Percentiles rank a stretch among this genome's conserved stretches.
Conservation (phyloP, 2,888 invertebrate genomes). For the Myathropa florea region DNA sequence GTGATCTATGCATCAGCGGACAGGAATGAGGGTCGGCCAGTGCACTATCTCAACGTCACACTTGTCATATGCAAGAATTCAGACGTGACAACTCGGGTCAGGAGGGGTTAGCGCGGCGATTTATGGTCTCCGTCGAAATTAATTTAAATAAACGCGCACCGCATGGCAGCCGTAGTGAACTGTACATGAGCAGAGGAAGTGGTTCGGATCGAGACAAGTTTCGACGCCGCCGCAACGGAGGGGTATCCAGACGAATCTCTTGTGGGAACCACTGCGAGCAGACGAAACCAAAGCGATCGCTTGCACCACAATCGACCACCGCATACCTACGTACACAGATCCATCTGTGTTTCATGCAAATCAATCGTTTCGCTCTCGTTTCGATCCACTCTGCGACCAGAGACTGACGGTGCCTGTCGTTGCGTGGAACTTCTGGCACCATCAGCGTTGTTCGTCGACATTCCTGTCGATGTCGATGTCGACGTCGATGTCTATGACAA, state of each 20-base stretch:
- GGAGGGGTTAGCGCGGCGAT: constrained; percentile 21
- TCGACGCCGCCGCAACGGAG: background rate
- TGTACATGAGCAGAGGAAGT: constrained; percentile 18
- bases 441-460: constrained; percentile 57
- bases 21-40: constrained; percentile 25
- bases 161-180: background rate
- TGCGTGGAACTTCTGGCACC: constrained; percentile 69
- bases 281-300: constrained; percentile 1
- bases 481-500: constrained; percentile 27
- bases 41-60: background rate
- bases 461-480: constrained; percentile 21
- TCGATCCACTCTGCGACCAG: background rate
- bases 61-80: constrained; percentile 13
- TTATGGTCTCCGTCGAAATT: constrained; percentile 54
- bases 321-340: constrained; percentile 7
- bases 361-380: constrained; percentile 60
- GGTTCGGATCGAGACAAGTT: background rate
- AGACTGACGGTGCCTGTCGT: constrained; percentile 9
- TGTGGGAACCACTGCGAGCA: constrained; percentile 57
- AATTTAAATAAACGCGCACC: constrained; percentile 58
- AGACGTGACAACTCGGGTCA: constrained; percentile 40
- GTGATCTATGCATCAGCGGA: constrained; percentile 66
- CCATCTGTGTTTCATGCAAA: constrained; percentile 64
- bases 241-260: constrained; percentile 1
- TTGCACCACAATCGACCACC: background rate